A percentile compares a stretch with the other conserved stretches of the same genome.
Evolutionary conservation across 2,888 invertebrate species (phyloP).

Genomic region (Cataglyphis rosenhaueri): DNA sequence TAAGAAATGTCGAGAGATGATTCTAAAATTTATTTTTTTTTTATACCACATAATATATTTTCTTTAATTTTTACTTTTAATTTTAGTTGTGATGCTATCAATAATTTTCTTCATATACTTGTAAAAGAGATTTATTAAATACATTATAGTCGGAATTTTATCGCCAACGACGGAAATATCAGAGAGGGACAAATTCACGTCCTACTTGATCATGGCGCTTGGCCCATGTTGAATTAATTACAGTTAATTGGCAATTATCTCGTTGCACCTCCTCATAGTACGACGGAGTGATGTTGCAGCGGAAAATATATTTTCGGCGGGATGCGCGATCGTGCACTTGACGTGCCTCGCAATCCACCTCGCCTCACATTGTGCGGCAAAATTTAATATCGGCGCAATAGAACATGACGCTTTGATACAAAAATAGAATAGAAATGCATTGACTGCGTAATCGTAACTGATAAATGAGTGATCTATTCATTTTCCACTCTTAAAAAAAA

Average conservation of each 20-base stretch:
- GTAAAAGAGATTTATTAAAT: constrained; percentile 55
- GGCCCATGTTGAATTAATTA: constrained; percentile 82
- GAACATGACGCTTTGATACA: constrained; percentile 22
- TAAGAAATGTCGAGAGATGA: background rate
- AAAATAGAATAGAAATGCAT: constrained; percentile 20
- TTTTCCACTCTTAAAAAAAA: background rate
- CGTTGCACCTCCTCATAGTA: constrained; percentile 66
- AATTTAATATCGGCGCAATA: constrained; percentile 65
- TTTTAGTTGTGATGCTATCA: background rate
- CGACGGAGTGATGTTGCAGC: constrained; percentile 69
- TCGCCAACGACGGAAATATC: constrained; percentile 26
- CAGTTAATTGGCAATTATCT: constrained; percentile 81
- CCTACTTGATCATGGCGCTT: constrained; percentile 71
- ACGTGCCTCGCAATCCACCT: constrained; percentile 24
- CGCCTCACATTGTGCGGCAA: constrained; percentile 52
- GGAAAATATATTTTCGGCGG: constrained; percentile 74
- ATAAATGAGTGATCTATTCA: constrained; percentile 13
- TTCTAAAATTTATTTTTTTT: background rate
- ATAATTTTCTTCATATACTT: background rate
- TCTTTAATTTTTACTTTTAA: background rate
- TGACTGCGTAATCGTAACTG: background rate
- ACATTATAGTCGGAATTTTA: constrained; percentile 26
- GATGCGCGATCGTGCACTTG: constrained; percentile 62
- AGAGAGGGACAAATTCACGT: constrained; percentile 36
- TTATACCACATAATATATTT: background rate